Conservation (phyloP, 2,797 vertebrate genomes). For the Eidolon dupreanum region DNA sequence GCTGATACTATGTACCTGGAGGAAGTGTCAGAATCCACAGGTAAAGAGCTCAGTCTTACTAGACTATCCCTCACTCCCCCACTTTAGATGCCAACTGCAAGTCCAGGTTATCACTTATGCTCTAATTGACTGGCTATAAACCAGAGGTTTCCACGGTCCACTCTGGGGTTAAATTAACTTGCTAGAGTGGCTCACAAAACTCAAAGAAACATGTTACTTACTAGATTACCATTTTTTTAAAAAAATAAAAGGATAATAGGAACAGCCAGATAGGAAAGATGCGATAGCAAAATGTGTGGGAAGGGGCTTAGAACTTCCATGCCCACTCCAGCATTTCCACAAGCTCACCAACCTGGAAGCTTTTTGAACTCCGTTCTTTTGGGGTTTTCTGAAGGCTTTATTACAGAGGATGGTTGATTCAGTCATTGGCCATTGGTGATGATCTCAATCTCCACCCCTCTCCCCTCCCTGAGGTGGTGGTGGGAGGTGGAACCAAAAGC, state of each 20-base stretch:
- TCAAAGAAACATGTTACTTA: not conserved
- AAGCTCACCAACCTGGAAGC: not conserved
- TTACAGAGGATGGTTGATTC: not conserved
- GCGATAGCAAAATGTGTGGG: too few species aligned
- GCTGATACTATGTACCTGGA: not conserved
- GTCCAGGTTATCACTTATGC: not conserved
- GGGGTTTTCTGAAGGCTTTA: not conserved
- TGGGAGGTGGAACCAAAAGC: rapidly evolving
- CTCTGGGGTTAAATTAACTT: not conserved
- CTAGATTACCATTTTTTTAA: not conserved
- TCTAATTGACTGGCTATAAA: not conserved
- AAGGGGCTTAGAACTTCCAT: not conserved
- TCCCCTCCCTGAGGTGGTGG: not conserved
- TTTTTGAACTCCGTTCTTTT: rapidly evolving
- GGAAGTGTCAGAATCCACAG: not conserved
- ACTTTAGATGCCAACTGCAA: not conserved
- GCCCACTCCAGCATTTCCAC: not conserved
- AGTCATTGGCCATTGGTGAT: not conserved
- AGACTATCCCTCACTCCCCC: too few species aligned
- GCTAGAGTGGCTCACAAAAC: not conserved
- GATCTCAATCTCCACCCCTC: not conserved
- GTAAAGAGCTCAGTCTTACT: not conserved
- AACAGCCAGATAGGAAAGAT: not conserved
- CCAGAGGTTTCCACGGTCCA: not conserved
- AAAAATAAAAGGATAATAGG: not conserved